Base-by-base conservation (phyloP, 2,888 invertebrate species). In the Dromius quadrimaculatus region DNA sequence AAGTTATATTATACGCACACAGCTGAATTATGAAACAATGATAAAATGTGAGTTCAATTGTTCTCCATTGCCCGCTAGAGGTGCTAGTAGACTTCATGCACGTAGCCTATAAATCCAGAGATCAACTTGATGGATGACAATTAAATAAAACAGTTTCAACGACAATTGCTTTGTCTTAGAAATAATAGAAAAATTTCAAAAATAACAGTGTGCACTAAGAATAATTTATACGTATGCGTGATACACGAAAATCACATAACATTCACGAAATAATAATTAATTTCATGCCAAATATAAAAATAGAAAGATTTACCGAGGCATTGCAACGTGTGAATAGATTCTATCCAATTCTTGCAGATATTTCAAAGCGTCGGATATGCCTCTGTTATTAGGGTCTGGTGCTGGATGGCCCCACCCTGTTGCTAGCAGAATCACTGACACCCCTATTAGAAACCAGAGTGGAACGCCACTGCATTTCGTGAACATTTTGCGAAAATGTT, bases 341-440 rank as follows among this genome's bases (percentile, higher is more conserved):
- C 87, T 87, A 76, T 90, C 90, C 72, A 90, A 82, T 74, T 89
- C 87, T 74, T 90, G 88, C 73, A 90, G 84, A 81, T 89, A 87
- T 74, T 88, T 88, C 0, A 90, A 82, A 1, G 90, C 89, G 73
- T 90, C 89, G 0, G 88, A 88, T 86, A 89, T 87, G 76, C 83
- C 74, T 87, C 85, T 75, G 84, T 71, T 54, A 73, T 84, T 34
- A 82, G 77, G n/a, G 83, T 83, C 72, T 84, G 83, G 5, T 81
- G 81, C 74, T 83, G 69, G 77, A 82, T 83, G 62, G 83, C 77
- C 54, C 81, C 71, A 22, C 83, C 84, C 75, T 84, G 73, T 32
- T 83, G 78, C 71, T 9, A 68, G n/a, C 59, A 68, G 28, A 3
- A 68, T 20, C 32, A 68, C 68, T n/a, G 59, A 59, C 0, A 68